A percentile compares a stretch with the other conserved stretches of the same genome.
Evolutionary conservation across 2,797 vertebrate genomes (phyloP).

Genomic region (Podargus strigoides): DNA sequence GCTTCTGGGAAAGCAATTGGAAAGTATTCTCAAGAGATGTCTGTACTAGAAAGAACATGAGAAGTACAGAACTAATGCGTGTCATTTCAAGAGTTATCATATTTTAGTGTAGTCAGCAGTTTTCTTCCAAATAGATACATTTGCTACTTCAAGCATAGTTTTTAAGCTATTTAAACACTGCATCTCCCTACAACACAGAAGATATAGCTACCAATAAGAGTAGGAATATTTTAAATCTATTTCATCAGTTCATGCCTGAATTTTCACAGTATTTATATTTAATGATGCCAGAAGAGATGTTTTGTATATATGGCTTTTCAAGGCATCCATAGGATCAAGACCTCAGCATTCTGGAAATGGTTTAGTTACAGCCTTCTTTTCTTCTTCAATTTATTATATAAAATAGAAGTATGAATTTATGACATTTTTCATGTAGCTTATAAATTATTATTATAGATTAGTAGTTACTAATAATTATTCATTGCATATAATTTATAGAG

Average conservation of each 20-base stretch:
- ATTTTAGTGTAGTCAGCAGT: background rate
- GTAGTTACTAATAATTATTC: background rate
- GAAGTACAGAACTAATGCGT: background rate
- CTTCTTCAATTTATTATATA: background rate
- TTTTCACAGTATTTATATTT: background rate
- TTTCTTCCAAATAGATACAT: background rate
- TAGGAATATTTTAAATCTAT: background rate
- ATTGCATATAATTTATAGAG: background rate
- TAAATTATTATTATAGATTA: background rate
- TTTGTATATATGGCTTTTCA: background rate
- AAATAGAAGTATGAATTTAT: background rate
- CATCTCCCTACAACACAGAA: background rate
- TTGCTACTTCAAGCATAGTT: background rate
- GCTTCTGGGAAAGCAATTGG: slow-evolving; percentile 43
- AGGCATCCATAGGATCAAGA: background rate
- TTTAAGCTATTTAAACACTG: background rate
- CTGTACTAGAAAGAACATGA: slow-evolving; percentile 2
- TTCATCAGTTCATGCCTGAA: background rate
- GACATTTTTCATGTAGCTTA: background rate
- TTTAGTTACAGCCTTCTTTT: background rate
- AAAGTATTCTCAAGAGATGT: slow-evolving; percentile 43
- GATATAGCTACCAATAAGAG: background rate
- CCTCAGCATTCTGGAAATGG: background rate
- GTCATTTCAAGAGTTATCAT: background rate
- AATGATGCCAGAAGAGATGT: background rate